Base-by-base conservation (phyloP, 2,113 vertebrate species). In the Elanoides forficatus region DNA sequence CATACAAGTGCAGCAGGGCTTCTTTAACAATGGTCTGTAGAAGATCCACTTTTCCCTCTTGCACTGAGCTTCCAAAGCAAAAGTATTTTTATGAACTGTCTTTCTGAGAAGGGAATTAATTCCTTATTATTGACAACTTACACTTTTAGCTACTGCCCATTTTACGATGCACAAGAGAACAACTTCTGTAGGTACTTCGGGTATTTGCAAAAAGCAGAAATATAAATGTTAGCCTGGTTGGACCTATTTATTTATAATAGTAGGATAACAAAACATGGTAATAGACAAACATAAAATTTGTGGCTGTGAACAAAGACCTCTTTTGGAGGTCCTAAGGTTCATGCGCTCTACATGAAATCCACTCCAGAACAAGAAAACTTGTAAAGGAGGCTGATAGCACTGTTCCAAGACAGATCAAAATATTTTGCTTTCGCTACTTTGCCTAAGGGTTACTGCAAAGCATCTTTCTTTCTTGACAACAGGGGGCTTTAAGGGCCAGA, bases 341-440 rank as follows among this genome's bases (percentile, higher is more conserved):
- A 62, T 2, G 12, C 62, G 45, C 21, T 48, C 36, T 68, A 47
- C 22, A 43, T 47, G 58, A 95, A 96, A 95, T 45, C 11, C 32
- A 60, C 13, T 36, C 40, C 36, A 66, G 71, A 91, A 75, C 8
- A 87, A 88, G 53, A 40, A 43, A 90, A 88, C 21, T 72, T 56
- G 14, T 50, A 47, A 72, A 78, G 17, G 17, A 85, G 56, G 58
- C 11, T 12, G 40, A 25, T 74, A 78, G 4, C 53, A 73, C 56
- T 38, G 60, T 56, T 90, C 43, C 52, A 73, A 75, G 27, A 87
- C 7, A 48, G 47, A 95, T 40, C 29, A 93, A 97, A 96, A 93
- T 82, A 93, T 93, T 96, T 90, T 86, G 58, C 36, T 81, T 95
- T 75, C 8, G 6, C 53, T 90, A 75, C 53, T 95, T 90, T 82